Base-by-base conservation (phyloP, 2,888 invertebrate species). In the Hirtodrosophila trivittata region DNA sequence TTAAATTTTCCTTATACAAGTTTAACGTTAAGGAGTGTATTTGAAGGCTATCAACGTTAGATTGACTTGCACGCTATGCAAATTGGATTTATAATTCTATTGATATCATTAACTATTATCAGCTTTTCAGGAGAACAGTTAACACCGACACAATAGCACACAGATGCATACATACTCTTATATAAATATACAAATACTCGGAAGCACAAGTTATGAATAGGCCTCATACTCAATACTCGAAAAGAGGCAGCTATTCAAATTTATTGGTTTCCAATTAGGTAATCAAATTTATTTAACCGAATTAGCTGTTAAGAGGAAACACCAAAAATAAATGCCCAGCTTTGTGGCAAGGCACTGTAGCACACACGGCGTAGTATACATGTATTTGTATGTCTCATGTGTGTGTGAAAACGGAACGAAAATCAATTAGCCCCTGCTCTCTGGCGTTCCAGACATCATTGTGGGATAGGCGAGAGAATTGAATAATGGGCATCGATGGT, bases 221-320 rank as follows among this genome's bases (percentile, higher is more conserved):
- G n/a, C n/a, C n/a, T n/a, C n/a, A n/a, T n/a, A n/a, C n/a, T n/a
- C n/a, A 75, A 83, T 65, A 56, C 30, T 32, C 21, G 37, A 4
- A 18, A 38, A 33, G 43, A 54, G 58, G 54, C 47, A 64, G 73
- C 66, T 58, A 55, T 76, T 66, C 50, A 70, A 81, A 86, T 84
- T 86, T 84, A 81, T 81, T 80, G 81, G 74, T 68, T 76, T 81
- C 77, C 80, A 81, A 81, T 86, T 86, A 84, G 81, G 63, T 69
- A 76, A 86, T 73, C 84, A 73, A 81, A 81, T 81, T 73, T 77
- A 73, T 73, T 77, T 76, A 70, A 62, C 74, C 66, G 59, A 76
- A 84, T 73, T 80, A 80, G 66, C 73, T 26, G 46, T 13, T 45
- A 46, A 52, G 58, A 60, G 67, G 42, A 63, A 65, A 60, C 47